Base-by-base conservation (phyloP, 2,113 vertebrate genomes). In the Thamnaconus septentrionalis region DNA sequence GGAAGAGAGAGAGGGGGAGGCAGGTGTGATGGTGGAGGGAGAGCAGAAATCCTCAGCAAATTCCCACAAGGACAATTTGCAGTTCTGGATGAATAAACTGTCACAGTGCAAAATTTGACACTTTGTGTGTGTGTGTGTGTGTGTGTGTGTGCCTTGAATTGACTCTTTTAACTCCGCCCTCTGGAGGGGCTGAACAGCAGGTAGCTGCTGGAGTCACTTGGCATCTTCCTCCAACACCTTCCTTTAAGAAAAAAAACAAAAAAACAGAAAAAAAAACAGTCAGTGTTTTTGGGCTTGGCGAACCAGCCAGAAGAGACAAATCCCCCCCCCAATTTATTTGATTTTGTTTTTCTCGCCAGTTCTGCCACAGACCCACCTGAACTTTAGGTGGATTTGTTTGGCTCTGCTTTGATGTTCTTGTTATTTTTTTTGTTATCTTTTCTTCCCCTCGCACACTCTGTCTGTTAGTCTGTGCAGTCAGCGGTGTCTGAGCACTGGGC, bases 61-160 rank as follows among this genome's bases (percentile, higher is more conserved):
- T 88, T 86, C 89, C 80, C 75, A 69, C 71, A 82, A 85, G 81
- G 82, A 87, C 79, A 89, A 90, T 85, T 87, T 90, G 79, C 82
- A 89, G 89, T 86, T 92, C 76, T 88, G 87, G 85, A 84, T 86
- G 86, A 89, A 86, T 79, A 78, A 75, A 50, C 74, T 74, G 76
- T 85, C 81, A 73, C 82, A 87, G 86, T 90, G 18, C 82, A 79
- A 78, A 88, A 80, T 80, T 83, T 31, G 74, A 65, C 79, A 81
- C 52, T 7, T 55, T 67, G 58, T 49, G 52, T 61, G 61, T 81
- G 66, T 74, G 54, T 62, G 63, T 63, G 71, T 69, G 59, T 61
- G 58, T 81, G 66, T 75, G 53, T 65, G 69, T 58, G 66, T 64
- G 43, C 56, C 31, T 62, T 54, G 56, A 50, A 65, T 58, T 59